Evolutionary conservation across 2,888 invertebrate genomes (phyloP).

Genomic region (Caenorhabditis sp.): DNA sequence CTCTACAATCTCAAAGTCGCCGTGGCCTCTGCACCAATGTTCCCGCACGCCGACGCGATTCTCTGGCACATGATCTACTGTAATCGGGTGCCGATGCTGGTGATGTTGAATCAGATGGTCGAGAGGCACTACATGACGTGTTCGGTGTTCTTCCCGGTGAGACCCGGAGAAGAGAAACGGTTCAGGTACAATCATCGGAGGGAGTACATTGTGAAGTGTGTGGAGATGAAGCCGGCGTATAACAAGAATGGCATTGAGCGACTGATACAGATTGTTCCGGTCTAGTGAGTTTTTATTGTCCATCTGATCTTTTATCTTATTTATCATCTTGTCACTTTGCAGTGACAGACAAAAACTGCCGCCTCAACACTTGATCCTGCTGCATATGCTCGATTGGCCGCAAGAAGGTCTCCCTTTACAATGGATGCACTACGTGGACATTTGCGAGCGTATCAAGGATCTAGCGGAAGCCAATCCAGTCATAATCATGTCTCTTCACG

Average conservation of each 20-base stretch:
- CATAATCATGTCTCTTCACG: conserved; percentile 30
- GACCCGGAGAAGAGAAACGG: neutral
- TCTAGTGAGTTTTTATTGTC: neutral
- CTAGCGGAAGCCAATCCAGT: neutral
- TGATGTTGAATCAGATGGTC: conserved; percentile 15
- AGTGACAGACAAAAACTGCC: neutral
- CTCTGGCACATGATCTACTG: conserved; percentile 42
- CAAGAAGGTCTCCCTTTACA: conserved; percentile 5
- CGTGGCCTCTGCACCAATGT: conserved; percentile 23
- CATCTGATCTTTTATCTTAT: too few species aligned
- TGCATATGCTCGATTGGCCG: conserved; percentile 29
- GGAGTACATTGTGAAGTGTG: conserved; percentile 19
- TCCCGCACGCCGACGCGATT: neutral
- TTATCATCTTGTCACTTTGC: neutral
- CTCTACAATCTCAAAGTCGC: conserved; percentile 11
- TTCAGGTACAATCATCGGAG: neutral
- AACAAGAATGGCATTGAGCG: conserved; percentile 10
- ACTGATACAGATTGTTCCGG: conserved; percentile 3
- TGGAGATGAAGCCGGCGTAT: neutral
- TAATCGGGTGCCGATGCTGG: conserved; percentile 17
- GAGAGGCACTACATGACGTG: conserved; percentile 4
- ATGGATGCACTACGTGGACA: conserved; percentile 11
- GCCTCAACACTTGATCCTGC: neutral
- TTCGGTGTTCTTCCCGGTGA: conserved; percentile 7
- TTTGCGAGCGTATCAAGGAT: conserved; percentile 15